These are phyloP conservation scores for Trypoxylus dichotomus DNA, from an alignment of 1,140 invertebrate species.

Conservation along the genomic window DNA sequence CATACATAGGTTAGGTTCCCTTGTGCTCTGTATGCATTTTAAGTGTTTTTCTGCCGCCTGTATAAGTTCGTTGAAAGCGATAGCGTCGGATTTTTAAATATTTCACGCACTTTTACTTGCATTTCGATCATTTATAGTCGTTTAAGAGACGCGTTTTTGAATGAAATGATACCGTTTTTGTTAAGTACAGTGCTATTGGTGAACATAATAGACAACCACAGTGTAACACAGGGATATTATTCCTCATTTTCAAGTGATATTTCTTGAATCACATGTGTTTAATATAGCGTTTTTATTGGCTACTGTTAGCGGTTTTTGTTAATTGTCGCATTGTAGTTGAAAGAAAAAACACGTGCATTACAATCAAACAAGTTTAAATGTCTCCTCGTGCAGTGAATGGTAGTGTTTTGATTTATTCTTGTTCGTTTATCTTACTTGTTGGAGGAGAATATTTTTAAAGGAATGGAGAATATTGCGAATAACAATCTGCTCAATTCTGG, in stretches of 20 bases:
- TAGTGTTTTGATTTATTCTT: constrained; percentile 5
- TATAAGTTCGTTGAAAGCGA: constrained; percentile 5
- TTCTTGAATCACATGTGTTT: background rate
- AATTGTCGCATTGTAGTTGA: background rate
- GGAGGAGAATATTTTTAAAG: background rate
- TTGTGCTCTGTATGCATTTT: background rate
- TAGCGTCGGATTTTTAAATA: constrained; percentile 19
- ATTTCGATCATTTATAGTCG: background rate
- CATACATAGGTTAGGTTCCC: background rate
- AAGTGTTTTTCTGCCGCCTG: background rate
- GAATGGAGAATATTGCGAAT: constrained; percentile 31
- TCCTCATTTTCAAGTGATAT: background rate
- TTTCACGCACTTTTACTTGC: background rate
- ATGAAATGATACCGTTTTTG: constrained; percentile 15
- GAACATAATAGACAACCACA: background rate
- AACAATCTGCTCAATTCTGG: constrained; percentile 27
- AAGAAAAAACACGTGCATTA: background rate
- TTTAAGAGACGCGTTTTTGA: background rate
- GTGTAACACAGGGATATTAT: background rate
- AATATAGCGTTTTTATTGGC: background rate
- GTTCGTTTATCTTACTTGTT: background rate
- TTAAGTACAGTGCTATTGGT: background rate
- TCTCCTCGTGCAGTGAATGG: constrained; percentile 19
- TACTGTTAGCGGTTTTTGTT: background rate
- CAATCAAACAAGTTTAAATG: constrained; percentile 24